These are phyloP conservation scores for Lutjanus erythropterus DNA, from an alignment of 2,113 vertebrate species.

Conservation along the genomic window DNA sequence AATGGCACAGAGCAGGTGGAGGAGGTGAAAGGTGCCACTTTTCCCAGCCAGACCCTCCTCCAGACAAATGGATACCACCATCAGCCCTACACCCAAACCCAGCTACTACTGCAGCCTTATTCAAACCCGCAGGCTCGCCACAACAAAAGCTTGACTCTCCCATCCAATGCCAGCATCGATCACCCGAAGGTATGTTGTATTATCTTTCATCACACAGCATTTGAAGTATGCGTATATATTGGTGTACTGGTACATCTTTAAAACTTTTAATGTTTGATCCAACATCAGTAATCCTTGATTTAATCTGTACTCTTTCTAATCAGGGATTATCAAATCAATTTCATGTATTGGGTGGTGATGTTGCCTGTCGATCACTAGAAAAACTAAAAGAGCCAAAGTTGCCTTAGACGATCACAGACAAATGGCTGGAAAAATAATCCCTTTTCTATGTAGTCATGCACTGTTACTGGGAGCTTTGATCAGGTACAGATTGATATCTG, in stretches of 20 bases:
- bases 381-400: neutral
- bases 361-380: neutral
- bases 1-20: conserved; percentile 6
- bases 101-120: conserved; percentile 16
- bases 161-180: neutral
- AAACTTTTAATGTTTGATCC: neutral
- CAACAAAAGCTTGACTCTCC: conserved; percentile 3
- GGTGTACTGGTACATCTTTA: neutral
- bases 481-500: neutral
- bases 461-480: neutral
- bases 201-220: neutral
- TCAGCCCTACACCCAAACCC: conserved; percentile 39
- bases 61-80: conserved; percentile 26
- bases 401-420: neutral
- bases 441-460: neutral
- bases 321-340: neutral
- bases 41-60: conserved; percentile 18
- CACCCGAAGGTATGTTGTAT: conserved; percentile 51
- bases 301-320: neutral
- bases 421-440: neutral
- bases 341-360: neutral
- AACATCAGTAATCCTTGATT: too few relatives aligned
- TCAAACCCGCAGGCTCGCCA: conserved; percentile 14
- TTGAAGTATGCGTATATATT: neutral
- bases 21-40: conserved; percentile 9